A percentile compares a stretch with the other conserved stretches of the same genome.
These are phyloP conservation scores for Lindbergichthys nudifrons DNA, from an alignment of 2,797 vertebrate species.

Conservation along the genomic window DNA sequence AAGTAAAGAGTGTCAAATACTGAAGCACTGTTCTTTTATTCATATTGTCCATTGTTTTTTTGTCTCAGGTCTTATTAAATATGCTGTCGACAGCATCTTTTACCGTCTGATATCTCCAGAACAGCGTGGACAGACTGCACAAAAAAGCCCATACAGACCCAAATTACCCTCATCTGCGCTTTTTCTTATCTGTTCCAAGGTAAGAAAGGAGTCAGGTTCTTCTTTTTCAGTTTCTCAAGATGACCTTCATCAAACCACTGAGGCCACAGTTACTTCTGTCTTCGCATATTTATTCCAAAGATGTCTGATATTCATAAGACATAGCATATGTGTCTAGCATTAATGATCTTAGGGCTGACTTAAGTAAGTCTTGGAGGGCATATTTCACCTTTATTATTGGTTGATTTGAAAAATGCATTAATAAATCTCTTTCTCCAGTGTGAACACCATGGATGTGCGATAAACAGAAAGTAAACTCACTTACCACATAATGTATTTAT, in stretches of 20 bases:
- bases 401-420: not conserved
- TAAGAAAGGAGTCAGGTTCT: conserved; percentile 34
- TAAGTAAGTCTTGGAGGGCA: not conserved
- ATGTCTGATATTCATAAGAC: not conserved
- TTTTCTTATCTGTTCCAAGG: conserved; percentile 40
- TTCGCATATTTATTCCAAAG: conserved; percentile 20
- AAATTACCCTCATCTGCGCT: conserved; percentile 42
- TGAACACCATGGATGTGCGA: not conserved
- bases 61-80: conserved; percentile 26
- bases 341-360: conserved; percentile 5
- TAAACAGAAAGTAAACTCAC: too few relatives aligned
- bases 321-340: not conserved
- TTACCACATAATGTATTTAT: too few relatives aligned
- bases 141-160: conserved; percentile 21
- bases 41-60: conserved; percentile 9
- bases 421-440: not conserved
- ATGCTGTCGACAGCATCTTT: conserved; percentile 47
- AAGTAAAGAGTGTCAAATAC: conserved; percentile 23
- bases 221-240: conserved; percentile 14
- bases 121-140: conserved; percentile 18
- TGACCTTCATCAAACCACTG: conserved; percentile 27
- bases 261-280: conserved; percentile 15
- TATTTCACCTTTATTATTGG: not conserved
- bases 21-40: conserved; percentile 8
- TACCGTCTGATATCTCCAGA: conserved; percentile 47